Evolutionary conservation across 1,140 invertebrate genomes (phyloP).

Genomic region (Caenorhabditis latens): DNA sequence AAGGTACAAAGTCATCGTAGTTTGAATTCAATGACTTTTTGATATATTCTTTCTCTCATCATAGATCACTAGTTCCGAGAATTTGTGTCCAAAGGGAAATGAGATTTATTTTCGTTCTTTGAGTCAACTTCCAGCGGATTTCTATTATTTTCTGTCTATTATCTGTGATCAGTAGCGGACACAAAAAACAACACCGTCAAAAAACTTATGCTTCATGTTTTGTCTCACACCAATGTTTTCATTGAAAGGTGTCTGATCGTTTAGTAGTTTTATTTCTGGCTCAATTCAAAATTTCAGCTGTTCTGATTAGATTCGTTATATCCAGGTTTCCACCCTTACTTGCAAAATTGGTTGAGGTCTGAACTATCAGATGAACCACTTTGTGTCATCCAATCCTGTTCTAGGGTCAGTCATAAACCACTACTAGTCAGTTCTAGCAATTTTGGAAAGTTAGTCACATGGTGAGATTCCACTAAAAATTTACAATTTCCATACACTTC

Average conservation of each 20-base stretch:
- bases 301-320: too few species aligned
- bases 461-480: not conserved
- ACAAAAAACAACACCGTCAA: not conserved
- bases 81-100: not conserved
- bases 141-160: too few species aligned
- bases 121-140: not conserved
- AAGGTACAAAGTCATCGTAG: conserved; percentile 6
- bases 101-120: conserved; percentile 1
- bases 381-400: too few species aligned
- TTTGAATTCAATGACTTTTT: conserved; percentile 23
- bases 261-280: not conserved
- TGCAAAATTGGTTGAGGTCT: too few species aligned
- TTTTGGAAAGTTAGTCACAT: not conserved
- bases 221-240: not conserved
- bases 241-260: not conserved
- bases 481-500: not conserved
- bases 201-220: conserved; percentile 1
- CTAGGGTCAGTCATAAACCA: too few species aligned
- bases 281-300: too few species aligned
- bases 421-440: not conserved
- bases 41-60: conserved; percentile 23
- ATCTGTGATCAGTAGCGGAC: too few species aligned
- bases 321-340: too few species aligned
- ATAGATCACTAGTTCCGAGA: conserved; percentile 11
- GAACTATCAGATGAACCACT: too few species aligned